Conservation (phyloP, 2,888 invertebrate species). For the Oligia fasciuncula region DNA sequence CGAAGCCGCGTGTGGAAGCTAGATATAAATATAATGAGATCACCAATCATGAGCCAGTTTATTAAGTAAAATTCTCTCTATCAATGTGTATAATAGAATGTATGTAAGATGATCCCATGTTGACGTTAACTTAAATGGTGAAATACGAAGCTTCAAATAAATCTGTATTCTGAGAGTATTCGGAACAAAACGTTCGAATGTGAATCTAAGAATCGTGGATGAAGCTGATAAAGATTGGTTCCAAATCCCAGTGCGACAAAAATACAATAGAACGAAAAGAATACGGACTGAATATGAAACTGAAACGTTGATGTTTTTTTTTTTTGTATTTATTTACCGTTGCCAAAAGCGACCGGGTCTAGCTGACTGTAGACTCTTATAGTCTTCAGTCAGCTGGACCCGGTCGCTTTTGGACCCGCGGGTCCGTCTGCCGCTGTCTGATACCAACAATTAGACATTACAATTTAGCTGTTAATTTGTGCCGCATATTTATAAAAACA, state of each 20-base stretch:
- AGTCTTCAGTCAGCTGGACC: too few species aligned
- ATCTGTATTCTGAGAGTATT: not conserved
- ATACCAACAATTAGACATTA: not conserved
- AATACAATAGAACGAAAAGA: not conserved
- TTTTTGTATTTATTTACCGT: not conserved
- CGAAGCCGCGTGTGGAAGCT: too few species aligned
- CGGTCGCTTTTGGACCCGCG: too few species aligned
- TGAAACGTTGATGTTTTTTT: too few species aligned
- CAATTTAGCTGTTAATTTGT: not conserved
- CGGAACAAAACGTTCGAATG: not conserved
- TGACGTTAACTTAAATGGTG: not conserved
- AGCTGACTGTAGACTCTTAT: too few species aligned
- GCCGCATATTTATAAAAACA: not conserved
- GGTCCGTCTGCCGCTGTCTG: not conserved
- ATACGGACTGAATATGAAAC: not conserved
- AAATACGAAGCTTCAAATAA: not conserved
- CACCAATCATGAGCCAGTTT: not conserved
- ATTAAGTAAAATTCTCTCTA: not conserved
- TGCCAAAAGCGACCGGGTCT: too few species aligned
- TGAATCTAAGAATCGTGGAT: slow-evolving; percentile 2
- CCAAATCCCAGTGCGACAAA: slow-evolving; percentile 1
- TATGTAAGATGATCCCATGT: not conserved
- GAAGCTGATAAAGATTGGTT: not conserved
- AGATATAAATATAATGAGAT: not conserved
- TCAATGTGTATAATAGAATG: not conserved